Evolutionary conservation across 1,140 invertebrate genomes (phyloP).

Genomic region (Stratiolaelaps scimitus): DNA sequence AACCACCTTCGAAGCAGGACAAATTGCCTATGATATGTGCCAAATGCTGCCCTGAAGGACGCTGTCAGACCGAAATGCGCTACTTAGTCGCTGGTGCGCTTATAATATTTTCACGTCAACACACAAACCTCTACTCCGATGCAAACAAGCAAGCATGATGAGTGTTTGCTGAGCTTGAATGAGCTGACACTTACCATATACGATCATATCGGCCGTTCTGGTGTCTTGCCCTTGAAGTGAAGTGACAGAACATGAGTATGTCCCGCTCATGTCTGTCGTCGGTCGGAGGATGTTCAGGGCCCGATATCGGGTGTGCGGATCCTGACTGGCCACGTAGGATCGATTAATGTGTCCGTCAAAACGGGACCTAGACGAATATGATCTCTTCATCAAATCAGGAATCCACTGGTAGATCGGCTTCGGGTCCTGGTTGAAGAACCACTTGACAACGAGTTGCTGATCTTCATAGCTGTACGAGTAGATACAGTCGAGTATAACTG

Average conservation of each 20-base stretch:
- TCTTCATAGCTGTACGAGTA: constrained; percentile 36
- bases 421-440: constrained; percentile 37
- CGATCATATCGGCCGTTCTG: constrained; percentile 33
- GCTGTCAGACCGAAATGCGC: too few species aligned
- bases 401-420: constrained; percentile 41
- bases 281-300: constrained; percentile 59
- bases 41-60: too few species aligned
- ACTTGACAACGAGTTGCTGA: constrained; percentile 37
- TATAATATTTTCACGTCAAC: too few species aligned
- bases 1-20: too few species aligned
- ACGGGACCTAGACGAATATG: constrained; percentile 38
- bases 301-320: constrained; percentile 55
- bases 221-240: constrained; percentile 36
- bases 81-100: too few species aligned
- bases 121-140: too few species aligned
- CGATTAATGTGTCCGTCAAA: constrained; percentile 55
- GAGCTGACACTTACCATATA: constrained; percentile 34
- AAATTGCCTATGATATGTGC: too few species aligned
- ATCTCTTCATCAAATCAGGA: constrained; percentile 34
- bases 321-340: constrained; percentile 50
- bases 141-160: too few species aligned
- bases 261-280: constrained; percentile 47
- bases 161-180: too few species aligned
- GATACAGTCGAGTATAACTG: constrained; percentile 38
- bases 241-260: constrained; percentile 36